Base-by-base conservation (phyloP, 2,113 vertebrate species). In the Xiphias gladius region DNA sequence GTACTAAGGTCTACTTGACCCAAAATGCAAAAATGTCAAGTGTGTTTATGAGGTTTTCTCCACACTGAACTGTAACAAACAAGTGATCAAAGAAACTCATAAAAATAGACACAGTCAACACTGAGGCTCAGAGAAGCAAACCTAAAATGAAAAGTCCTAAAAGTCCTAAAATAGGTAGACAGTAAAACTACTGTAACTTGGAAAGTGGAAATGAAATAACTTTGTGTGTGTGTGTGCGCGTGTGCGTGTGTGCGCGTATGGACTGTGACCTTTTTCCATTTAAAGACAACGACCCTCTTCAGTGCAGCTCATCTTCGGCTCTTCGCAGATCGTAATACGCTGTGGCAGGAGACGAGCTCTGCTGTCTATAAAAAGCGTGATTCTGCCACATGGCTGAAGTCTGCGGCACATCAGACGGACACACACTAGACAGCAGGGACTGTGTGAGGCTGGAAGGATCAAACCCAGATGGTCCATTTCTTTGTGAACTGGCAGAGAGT, bases 401-500 rank as follows among this genome's bases (percentile, higher is more conserved):
- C 78, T 74, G 80, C 11, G 50, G 90, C 85, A 88, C 68, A 88
- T 90, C 85, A 88, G 84, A 92, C 64, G 16, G 68, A 80, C 73
- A 63, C 69, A 69, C 57, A 46, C 48, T 48, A 66, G 75, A 86
- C 79, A 88, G 85, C 85, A 74, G 79, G 81, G 86, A 75, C 85
- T 67, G 73, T 85, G 80, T 82, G 63, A 70, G 79, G 79, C 77
- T 80, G 73, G 74, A 86, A 57, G 77, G 77, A 90, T 80, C 41
- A 8, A 87, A 79, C 71, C 87, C 92, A 92, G 91, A 91, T 92
- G 91, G 87, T 82, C 71, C 28, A 39, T 73, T 80, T 89, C 86
- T 92, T 86, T 89, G 87, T 87, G 74, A 79, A 73, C 82, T 84
- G 85, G 78, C 89, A 57, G 73, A 50, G 72, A 86, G 79, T 83